Conservation (phyloP, 1,140 invertebrate species). For the Eriocheir sinensis region DNA sequence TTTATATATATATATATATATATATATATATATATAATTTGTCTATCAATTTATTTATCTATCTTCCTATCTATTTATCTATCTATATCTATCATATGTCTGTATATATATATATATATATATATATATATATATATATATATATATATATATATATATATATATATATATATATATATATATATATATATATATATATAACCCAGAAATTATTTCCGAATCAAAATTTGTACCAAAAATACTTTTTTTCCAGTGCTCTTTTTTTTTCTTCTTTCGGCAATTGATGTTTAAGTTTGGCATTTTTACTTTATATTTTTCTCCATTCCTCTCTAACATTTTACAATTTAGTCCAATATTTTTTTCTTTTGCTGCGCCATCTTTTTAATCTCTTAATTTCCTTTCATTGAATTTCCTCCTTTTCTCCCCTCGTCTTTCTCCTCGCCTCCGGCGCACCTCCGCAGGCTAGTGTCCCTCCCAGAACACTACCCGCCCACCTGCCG, state of each 20-base stretch:
- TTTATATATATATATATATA: constrained; percentile 57
- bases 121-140: constrained; percentile 53
- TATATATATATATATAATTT: constrained; percentile 52
- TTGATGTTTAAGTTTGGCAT: no score
- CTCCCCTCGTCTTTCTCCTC: background rate
- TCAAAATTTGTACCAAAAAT: no score
- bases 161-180: constrained; percentile 61
- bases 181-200: constrained; percentile 50
- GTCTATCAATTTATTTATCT: background rate
- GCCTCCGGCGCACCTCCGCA: background rate
- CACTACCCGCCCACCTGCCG: constrained; percentile 23
- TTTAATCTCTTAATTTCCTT: background rate
- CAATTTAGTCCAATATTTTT: no score
- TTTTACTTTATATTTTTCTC: background rate
- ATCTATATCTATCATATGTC: no score
- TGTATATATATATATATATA: constrained; percentile 56
- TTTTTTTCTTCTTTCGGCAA: background rate
- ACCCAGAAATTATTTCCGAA: no score
- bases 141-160: constrained; percentile 49
- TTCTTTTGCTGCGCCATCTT: background rate
- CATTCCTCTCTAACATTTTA: no score
- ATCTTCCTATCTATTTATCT: no score
- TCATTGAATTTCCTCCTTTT: constrained; percentile 4
- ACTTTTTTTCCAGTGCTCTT: background rate
- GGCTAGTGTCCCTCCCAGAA: background rate